Evolutionary conservation across 2,888 invertebrate genomes (phyloP).

Genomic region (Rotaria socialis): DNA sequence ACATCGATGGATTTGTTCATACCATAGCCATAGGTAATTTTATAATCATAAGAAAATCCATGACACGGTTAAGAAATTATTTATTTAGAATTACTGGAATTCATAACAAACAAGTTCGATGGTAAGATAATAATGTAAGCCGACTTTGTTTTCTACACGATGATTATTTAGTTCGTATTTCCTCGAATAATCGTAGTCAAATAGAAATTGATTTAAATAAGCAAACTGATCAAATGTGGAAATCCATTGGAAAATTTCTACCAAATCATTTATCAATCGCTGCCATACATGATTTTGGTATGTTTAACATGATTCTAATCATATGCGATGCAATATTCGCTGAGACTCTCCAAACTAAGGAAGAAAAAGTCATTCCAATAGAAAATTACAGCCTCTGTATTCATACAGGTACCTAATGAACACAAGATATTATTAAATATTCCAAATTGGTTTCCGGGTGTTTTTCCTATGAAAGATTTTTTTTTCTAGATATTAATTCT

Average conservation of each 20-base stretch:
- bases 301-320: too few relatives aligned
- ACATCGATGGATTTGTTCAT: constrained; percentile 5
- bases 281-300: neutral
- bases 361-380: too few relatives aligned
- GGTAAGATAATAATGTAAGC: neutral
- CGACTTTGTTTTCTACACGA: neutral
- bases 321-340: too few relatives aligned
- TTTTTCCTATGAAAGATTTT: too few relatives aligned
- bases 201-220: constrained; percentile 33
- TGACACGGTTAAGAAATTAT: neutral
- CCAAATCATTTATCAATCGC: neutral
- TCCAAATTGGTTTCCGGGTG: too few relatives aligned
- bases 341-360: too few relatives aligned
- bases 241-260: constrained; percentile 4
- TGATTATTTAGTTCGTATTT: neutral
- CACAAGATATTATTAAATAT: too few relatives aligned
- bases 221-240: neutral
- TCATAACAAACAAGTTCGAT: neutral
- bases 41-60: neutral
- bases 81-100: constrained; percentile 15
- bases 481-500: too few relatives aligned
- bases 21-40: neutral
- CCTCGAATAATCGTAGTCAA: neutral
- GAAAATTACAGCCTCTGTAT: too few relatives aligned
- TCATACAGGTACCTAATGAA: too few relatives aligned